Evolutionary conservation across 2,888 invertebrate species (phyloP).

Genomic region (Chloromyia formosa): DNA sequence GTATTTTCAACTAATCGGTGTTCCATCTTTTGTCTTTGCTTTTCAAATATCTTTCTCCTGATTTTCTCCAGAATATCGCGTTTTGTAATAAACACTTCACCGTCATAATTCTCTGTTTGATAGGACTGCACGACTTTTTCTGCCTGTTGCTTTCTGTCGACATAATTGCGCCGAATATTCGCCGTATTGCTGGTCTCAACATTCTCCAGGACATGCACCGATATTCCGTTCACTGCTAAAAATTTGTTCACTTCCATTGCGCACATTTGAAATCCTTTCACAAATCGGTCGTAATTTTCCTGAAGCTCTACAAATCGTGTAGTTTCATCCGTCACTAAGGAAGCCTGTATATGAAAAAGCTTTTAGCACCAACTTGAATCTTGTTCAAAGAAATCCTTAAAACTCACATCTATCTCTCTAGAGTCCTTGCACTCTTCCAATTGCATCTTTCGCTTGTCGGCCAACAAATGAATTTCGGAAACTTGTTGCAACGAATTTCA

Average conservation of each 20-base stretch:
- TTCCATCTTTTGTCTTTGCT: conserved; percentile 20
- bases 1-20: not conserved
- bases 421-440: not conserved
- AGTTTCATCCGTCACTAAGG: not conserved
- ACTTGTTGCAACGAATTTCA: conserved; percentile 27
- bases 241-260: conserved; percentile 34
- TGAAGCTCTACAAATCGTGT: not conserved
- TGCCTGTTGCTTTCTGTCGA: not conserved
- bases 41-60: conserved; percentile 27
- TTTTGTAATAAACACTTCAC: conserved; percentile 18
- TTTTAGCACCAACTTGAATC: no score
- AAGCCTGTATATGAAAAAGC: not conserved
- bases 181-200: not conserved
- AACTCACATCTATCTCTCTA: not conserved
- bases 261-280: conserved; percentile 11
- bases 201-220: conserved; percentile 14
- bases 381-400: not conserved
- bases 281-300: conserved; percentile 7
- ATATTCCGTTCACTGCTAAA: conserved; percentile 32
- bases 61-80: conserved; percentile 37
- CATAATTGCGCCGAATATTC: conserved; percentile 15
- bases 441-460: conserved; percentile 9
- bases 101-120: no score
- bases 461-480: not conserved
- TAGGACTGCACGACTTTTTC: not conserved